Percentiles rank a stretch among this genome's conserved stretches.
Conservation (phyloP, 2,113 vertebrate genomes). For the Vulpes vulpes region DNA sequence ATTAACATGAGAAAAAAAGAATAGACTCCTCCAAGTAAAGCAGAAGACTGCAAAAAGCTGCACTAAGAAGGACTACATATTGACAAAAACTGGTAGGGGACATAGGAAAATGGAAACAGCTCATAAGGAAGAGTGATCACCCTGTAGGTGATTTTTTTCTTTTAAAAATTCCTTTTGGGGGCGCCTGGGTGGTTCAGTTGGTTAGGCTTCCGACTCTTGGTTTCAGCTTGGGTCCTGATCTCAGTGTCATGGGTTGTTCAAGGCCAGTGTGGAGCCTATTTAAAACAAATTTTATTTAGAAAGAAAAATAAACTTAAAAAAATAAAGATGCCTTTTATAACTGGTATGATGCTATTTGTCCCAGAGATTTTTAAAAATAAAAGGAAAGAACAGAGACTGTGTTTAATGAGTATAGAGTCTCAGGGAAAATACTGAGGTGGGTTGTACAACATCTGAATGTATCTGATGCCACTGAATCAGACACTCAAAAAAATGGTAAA, state of each 20-base stretch:
- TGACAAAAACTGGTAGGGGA: background rate
- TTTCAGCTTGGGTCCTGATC: background rate
- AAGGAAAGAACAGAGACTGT: background rate
- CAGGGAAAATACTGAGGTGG: background rate
- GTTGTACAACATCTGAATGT: too few relatives aligned
- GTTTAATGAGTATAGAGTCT: background rate
- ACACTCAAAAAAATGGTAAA: background rate
- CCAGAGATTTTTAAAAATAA: background rate
- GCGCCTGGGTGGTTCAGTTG: background rate
- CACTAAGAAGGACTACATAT: background rate
- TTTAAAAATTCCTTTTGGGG: background rate
- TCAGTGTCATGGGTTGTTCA: background rate
- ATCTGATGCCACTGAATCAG: background rate
- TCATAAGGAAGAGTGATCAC: background rate
- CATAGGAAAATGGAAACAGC: background rate
- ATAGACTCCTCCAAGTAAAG: background rate
- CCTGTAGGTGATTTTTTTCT: background rate
- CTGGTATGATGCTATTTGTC: background rate
- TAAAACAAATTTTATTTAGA: background rate
- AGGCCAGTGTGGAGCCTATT: background rate
- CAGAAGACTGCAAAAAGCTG: background rate
- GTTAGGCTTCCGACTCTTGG: background rate
- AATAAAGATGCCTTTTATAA: background rate
- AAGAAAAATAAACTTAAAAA: background rate
- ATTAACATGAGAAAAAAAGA: background rate